Conservation (phyloP, 2,113 vertebrate species). For the Pandion haliaetus region DNA sequence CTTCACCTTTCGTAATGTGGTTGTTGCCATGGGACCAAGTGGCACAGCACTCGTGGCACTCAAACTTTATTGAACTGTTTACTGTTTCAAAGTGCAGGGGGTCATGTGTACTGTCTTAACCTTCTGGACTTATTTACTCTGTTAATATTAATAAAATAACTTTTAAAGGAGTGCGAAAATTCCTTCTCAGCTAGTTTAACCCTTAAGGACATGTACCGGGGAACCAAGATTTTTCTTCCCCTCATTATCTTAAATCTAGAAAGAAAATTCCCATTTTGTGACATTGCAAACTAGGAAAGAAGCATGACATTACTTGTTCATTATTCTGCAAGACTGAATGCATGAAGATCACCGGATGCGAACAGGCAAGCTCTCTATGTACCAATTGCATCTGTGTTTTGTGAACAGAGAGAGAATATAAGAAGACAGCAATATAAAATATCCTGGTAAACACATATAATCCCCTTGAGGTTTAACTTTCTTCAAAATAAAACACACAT, state of each 20-base stretch:
- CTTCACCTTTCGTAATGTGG: neutral
- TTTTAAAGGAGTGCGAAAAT: neutral
- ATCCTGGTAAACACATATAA: neutral
- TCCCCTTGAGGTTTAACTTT: neutral
- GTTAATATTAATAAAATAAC: neutral
- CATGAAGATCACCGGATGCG: neutral
- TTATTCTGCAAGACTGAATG: slow-evolving; percentile 25
- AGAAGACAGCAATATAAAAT: neutral
- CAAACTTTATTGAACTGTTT: neutral
- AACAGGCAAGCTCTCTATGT: neutral
- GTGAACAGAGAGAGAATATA: neutral
- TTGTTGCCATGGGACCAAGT: slow-evolving; percentile 15
- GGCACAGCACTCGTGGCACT: neutral
- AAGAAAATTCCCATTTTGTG: neutral
- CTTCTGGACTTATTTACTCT: neutral
- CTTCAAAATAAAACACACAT: neutral
- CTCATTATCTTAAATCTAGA: neutral
- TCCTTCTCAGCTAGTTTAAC: neutral
- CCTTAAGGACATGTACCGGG: neutral
- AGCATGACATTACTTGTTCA: neutral
- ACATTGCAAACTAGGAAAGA: neutral
- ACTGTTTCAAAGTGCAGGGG: neutral
- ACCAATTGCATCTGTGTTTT: neutral
- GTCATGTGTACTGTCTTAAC: neutral
- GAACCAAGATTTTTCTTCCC: neutral